These are phyloP conservation scores for Leptopilina myrica DNA, from an alignment of 2,888 invertebrate genomes.

Conservation along the genomic window DNA sequence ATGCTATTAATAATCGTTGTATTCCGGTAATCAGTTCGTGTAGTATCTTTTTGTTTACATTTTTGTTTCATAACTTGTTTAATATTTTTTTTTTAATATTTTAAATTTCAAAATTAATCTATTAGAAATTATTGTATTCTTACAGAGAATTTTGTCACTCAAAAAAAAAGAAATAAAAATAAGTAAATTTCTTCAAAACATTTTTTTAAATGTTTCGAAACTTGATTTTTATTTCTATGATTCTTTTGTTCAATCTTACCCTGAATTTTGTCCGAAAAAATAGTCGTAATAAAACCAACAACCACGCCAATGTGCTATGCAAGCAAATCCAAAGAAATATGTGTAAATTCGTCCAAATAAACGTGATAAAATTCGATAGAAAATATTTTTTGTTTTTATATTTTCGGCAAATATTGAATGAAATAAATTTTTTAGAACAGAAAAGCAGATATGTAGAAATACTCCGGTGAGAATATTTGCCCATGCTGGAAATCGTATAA, in stretches of 20 bases:
- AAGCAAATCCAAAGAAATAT: conserved; percentile 77
- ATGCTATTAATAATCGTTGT: no score
- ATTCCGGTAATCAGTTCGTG: no score
- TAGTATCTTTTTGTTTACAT: no score
- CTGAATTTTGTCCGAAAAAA: conserved; percentile 42
- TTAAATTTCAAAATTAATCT: no score
- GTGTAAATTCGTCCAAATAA: conserved; percentile 73
- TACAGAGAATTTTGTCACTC: no score
- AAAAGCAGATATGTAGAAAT: conserved; percentile 79
- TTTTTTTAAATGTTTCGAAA: no score
- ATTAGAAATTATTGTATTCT: no score
- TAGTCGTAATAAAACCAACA: conserved; percentile 76
- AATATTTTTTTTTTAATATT: no score
- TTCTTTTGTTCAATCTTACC: conserved; percentile 39
- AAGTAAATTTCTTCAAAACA: no score
- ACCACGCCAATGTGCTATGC: conserved; percentile 79
- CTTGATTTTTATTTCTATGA: not conserved
- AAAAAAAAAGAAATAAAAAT: no score
- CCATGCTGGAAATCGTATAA: conserved; percentile 75
- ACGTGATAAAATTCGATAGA: conserved; percentile 40
- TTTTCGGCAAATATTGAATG: conserved; percentile 57
- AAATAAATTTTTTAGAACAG: conserved; percentile 68
- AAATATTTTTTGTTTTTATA: conserved; percentile 48
- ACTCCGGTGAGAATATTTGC: conserved; percentile 78
- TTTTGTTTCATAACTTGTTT: no score